Conservation (phyloP, 1,140 invertebrate species). For the Leptinotarsa lineolata region DNA sequence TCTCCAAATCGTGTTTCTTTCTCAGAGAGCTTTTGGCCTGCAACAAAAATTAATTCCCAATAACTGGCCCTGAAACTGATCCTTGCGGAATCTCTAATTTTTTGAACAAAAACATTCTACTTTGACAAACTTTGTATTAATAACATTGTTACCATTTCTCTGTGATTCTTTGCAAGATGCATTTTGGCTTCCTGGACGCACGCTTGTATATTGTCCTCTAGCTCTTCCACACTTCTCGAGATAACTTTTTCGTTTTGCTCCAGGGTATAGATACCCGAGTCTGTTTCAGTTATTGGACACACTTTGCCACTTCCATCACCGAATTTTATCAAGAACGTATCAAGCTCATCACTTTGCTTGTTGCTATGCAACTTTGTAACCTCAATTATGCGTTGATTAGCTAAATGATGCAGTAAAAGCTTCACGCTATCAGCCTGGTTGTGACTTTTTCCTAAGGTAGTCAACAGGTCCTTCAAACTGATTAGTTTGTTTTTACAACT, state of each 20-base stretch:
- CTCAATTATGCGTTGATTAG: conserved; percentile 40
- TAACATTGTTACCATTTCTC: conserved; percentile 46
- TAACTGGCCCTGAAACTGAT: neutral
- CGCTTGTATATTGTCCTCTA: conserved; percentile 52
- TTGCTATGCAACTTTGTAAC: conserved; percentile 25
- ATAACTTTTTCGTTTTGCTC: conserved; percentile 53
- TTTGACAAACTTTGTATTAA: no score
- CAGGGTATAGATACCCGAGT: conserved; percentile 51
- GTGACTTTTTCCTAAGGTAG: conserved; percentile 31
- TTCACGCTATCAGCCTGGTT: conserved; percentile 42
- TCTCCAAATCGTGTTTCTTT: conserved; percentile 57
- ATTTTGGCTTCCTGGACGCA: conserved; percentile 51
- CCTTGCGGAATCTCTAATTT: no score
- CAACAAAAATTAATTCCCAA: conserved; percentile 10
- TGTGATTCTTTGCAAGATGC: conserved; percentile 51
- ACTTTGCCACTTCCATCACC: conserved; percentile 34
- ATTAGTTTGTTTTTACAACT: conserved; percentile 49
- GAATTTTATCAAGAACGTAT: conserved; percentile 50
- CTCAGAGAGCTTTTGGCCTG: conserved; percentile 56
- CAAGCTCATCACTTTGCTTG: conserved; percentile 30
- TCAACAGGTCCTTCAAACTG: conserved; percentile 42
- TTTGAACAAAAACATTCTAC: no score
- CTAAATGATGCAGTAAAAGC: conserved; percentile 45
- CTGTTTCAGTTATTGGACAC: conserved; percentile 47
- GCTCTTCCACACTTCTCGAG: conserved; percentile 50